Base-by-base conservation (phyloP, 64 coral and sea anemone species). In the Stylophora pistillata region DNA sequence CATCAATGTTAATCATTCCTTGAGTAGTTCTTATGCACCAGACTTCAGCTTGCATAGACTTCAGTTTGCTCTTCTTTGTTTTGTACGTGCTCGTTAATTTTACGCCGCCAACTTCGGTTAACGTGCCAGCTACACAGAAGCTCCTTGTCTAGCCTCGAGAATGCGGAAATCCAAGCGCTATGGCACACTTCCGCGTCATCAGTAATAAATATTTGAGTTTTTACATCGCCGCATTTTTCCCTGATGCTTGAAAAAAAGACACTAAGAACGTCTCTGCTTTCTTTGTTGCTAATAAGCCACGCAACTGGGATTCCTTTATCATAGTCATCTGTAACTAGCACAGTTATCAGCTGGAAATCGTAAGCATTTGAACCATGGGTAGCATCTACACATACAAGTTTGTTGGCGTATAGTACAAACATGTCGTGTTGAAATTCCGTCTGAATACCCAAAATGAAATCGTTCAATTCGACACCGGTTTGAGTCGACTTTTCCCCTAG, bases 71-170 rank as follows among this genome's bases (percentile, higher is more conserved):
- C 21, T 7, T 77, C 74, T 18, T 77, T 77, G 74, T 77, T n/a
- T 27, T 77, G 21, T 0, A 77, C 0, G 11, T 77, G 74, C 52
- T 77, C 74, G 32, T 10, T 7, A 28, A 16, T 41, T 30, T 88
- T 88, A 25, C 72, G 33, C 64, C 58, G 58, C 74, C 73, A 88
- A 17, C 72, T 64, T 0, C 73, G 23, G 30, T 88, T 74, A 0
- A 88, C 28, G 58, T 75, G 72, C 85, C 71, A 87, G 64, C 65
- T 73, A 54, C 85, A 87, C 20, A 87, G 30, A 23, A 87, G 41
- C 41, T 87, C 74, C 31, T 27, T 30, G 53, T 32, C 28, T 29
- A 74, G 73, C 15, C 56, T 76, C 5, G 56, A 74, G 33, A 88
- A 78, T 9, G 25, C 2, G 16, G 61, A 55, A 53, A 27, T 5